Base-by-base conservation (phyloP, 2,113 vertebrate genomes). In the Nicator chloris region DNA sequence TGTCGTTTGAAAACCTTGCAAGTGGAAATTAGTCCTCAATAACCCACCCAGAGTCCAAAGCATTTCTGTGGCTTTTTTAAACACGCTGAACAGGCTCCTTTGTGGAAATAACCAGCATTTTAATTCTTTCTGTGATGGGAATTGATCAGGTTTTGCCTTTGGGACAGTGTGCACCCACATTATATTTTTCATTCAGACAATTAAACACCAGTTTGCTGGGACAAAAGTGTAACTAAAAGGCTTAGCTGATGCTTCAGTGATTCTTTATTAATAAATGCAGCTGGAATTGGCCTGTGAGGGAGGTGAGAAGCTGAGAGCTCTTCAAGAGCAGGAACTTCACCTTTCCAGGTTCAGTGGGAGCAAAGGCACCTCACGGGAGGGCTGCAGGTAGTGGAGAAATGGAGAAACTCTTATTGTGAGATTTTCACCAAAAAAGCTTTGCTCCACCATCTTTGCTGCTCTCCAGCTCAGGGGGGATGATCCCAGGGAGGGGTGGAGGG, bases 131-230 rank as follows among this genome's bases (percentile, higher is more conserved):
- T 92, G 63, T 75, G 68, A n/a, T 45, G 57, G 90, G 40, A 91
- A 95, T 95, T 35, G 23, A n/a, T 86, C 39, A 15, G 21, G 35
- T 94, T 45, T 82, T 88, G 59, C 57, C 82, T 92, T 89, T 92
- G 40, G 35, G 89, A 64, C 45, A 42, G 23, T 66, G 27, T 30
- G 78, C 42, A 92, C 21, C 39, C 64, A 37, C 14, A 3, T 42
- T 71, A 81, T 75, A 83, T 92, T 92, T 73, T 83, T 78, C 42
- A 66, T 56, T 75, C 51, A 88, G 53, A 77, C 33, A 90, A 83
- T 96, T 95, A 91, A 97, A 80, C 56, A 82, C 31, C 49, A 57
- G 39, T 95, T 96, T 96, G 33, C 54, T 63, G 53, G 75, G 76
- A 73, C 16, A 85, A 42, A 95, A 93, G 60, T 60, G 31, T 15